Evolutionary conservation across 2,113 vertebrate genomes (phyloP).

Genomic region (Tenrec ecaudatus): DNA sequence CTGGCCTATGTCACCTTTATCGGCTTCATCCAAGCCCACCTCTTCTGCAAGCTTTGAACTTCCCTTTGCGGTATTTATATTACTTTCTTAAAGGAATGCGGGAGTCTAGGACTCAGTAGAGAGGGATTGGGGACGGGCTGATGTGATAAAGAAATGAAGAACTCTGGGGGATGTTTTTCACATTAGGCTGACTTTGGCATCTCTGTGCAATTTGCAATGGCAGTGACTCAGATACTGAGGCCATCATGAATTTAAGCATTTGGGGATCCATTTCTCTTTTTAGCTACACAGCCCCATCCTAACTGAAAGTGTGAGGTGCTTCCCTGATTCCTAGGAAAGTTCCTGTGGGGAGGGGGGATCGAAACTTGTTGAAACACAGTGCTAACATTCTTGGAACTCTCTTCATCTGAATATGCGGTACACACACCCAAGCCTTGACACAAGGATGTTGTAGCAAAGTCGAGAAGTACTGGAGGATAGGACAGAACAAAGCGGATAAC

Average conservation of each 20-base stretch:
- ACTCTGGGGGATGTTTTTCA: background rate
- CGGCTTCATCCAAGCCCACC: conserved; percentile 36
- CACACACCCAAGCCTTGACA: conserved; percentile 32
- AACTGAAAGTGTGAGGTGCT: conserved; percentile 9
- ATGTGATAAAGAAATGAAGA: conserved; percentile 51
- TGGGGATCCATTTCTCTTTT: conserved; percentile 23
- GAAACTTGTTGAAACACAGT: background rate
- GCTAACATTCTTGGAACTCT: conserved; percentile 38
- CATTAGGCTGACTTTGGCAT: background rate
- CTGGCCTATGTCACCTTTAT: conserved; percentile 48
- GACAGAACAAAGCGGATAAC: background rate
- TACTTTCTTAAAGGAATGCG: conserved; percentile 50
- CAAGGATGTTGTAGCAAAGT: conserved; percentile 11
- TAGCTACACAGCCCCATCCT: background rate
- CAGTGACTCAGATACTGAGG: background rate
- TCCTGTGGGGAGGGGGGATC: conserved; percentile 16
- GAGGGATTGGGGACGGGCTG: background rate
- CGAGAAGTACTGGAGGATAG: background rate
- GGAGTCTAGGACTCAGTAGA: conserved; percentile 9
- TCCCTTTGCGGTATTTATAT: conserved; percentile 49
- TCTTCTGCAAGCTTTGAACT: conserved; percentile 57
- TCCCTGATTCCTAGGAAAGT: conserved; percentile 26
- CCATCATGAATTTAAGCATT: conserved; percentile 5
- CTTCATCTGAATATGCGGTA: conserved; percentile 54
- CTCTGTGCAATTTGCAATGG: background rate